These are phyloP conservation scores for Tetragonula clypearis DNA, from an alignment of 1,140 invertebrate species.

Conservation along the genomic window DNA sequence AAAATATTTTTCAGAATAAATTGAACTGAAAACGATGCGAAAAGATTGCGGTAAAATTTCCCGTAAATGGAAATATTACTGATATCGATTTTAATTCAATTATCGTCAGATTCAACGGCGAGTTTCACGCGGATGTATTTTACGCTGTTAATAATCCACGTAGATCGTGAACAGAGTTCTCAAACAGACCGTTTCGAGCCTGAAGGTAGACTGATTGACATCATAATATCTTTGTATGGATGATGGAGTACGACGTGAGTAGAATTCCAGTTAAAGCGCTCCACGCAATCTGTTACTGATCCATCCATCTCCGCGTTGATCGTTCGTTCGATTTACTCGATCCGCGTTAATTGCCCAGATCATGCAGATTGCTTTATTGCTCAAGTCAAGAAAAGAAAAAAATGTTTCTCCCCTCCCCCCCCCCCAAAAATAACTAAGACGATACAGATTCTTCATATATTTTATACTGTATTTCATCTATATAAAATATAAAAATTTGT, in stretches of 20 bases:
- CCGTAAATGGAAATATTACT: not conserved
- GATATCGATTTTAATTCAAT: not conserved
- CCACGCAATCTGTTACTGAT: not conserved
- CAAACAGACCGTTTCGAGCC: not conserved
- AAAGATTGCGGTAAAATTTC: not conserved
- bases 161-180: not conserved
- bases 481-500: not conserved
- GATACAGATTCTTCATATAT: not conserved
- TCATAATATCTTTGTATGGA: conserved; percentile 3
- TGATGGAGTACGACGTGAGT: not conserved
- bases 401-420: not conserved
- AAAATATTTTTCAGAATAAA: too few species aligned
- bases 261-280: not conserved
- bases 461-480: not conserved
- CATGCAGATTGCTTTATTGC: not conserved
- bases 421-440: not conserved
- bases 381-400: not conserved
- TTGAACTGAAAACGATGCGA: not conserved
- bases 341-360: not conserved
- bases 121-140: not conserved
- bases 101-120: not conserved
- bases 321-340: not conserved
- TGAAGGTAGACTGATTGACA: not conserved
- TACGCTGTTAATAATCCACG: not conserved
- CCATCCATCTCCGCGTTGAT: not conserved